Evolutionary conservation across 2,797 vertebrate genomes (phyloP).

Genomic region (Xerus rutilus): DNA sequence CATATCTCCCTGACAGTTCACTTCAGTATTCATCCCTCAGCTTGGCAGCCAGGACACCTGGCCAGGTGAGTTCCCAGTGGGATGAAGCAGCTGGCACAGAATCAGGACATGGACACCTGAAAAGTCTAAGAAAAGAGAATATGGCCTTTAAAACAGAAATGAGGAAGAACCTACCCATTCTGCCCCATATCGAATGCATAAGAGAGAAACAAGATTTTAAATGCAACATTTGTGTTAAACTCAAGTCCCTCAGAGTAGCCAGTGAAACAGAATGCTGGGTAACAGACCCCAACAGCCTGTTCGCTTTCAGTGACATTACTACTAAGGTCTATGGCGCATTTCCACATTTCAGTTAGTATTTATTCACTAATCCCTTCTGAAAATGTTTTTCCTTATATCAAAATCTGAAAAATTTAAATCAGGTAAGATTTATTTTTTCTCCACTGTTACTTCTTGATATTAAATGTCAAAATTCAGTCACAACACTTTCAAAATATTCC

Average conservation of each 20-base stretch:
- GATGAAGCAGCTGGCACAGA: conserved; percentile 90
- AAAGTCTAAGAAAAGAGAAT: conserved; percentile 85
- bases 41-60: conserved; percentile 90
- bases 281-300: conserved; percentile 44
- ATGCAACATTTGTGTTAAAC: conserved; percentile 72
- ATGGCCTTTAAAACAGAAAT: conserved; percentile 90
- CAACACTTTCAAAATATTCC: conserved; percentile 38
- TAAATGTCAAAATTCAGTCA: conserved; percentile 77
- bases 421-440: conserved; percentile 67
- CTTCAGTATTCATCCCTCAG: conserved; percentile 93
- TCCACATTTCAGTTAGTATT: conserved; percentile 45
- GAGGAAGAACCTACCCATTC: conserved; percentile 86
- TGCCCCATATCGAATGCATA: conserved; percentile 83
- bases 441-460: conserved; percentile 72
- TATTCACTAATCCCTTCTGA: conserved; percentile 60
- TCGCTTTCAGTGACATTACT: conserved; percentile 58
- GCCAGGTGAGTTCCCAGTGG: conserved; percentile 93
- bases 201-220: conserved; percentile 81
- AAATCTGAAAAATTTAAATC: conserved; percentile 65
- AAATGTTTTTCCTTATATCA: conserved; percentile 75
- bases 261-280: conserved; percentile 59
- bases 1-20: conserved; percentile 89
- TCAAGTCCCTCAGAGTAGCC: conserved; percentile 54
- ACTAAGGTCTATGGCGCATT: neutral
- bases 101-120: conserved; percentile 89